phyloP scores from a whole-genome alignment of 2,113 vertebrate genomes.

The Crypturellus undulatus region DNA sequence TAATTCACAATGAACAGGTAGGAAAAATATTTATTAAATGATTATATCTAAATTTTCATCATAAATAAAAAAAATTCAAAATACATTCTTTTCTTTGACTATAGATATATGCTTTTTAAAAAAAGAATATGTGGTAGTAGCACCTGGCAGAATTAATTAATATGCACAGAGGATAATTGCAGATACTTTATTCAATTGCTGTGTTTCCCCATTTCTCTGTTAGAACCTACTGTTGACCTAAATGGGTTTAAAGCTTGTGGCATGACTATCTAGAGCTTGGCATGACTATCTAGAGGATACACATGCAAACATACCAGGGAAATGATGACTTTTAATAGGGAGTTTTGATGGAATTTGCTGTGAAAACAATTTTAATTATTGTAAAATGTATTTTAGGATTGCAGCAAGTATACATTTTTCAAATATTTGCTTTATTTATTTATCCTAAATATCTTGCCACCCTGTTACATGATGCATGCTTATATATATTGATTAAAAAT shows the following conservation, averaged over 20 bases:
- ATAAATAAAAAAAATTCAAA: background rate
- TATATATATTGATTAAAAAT: background rate
- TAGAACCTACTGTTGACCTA: background rate
- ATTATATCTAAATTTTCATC: background rate
- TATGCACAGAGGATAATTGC: background rate
- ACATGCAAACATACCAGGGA: background rate
- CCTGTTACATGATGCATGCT: background rate
- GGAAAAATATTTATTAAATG: constrained; percentile 31
- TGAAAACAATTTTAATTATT: background rate
- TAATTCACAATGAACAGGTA: constrained; percentile 96
- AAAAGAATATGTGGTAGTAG: background rate
- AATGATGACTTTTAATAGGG: background rate
- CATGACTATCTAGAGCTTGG: background rate
- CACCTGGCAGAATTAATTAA: background rate
- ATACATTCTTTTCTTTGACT: background rate
- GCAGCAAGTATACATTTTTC: background rate
- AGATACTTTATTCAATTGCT: background rate
- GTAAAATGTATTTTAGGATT: background rate
- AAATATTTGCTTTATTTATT: background rate
- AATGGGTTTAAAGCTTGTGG: background rate
- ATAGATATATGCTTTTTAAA: background rate
- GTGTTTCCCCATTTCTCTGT: background rate
- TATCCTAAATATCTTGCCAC: background rate
- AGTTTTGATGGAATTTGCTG: background rate
- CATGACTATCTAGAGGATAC: background rate